Base-by-base conservation (phyloP, 2,888 invertebrate genomes). In the Salticus scenicus region DNA sequence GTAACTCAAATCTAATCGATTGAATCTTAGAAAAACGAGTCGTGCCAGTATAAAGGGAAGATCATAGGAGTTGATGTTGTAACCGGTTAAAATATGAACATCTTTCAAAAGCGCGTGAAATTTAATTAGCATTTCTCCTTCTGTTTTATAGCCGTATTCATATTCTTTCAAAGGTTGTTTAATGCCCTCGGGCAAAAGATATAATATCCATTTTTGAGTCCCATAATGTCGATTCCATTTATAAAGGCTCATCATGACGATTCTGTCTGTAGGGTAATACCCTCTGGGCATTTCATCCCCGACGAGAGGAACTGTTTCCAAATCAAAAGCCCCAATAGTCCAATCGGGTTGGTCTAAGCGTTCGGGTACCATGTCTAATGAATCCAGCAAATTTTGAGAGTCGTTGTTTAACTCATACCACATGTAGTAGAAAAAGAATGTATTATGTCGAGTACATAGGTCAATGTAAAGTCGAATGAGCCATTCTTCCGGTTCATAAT, bases 51-150 rank as follows among this genome's bases (percentile, higher is more conserved):
- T 4, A 28, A 73, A 80, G 0, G 74, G 80, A 8, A 81, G 17
- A n/a, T 81, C 81, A 27, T 63, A 81, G 30, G 57, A 57, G 31
- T 75, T 31, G n/a, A 81, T 75, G 28, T 81, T 81, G 63, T 81
- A 81, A 5, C 75, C 75, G 0, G 81, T 81, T 12, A 81, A 5
- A 0, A 81, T 31, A 0, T 74, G 75, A 14, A 57, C 74, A 20
- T 81, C 63, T 20, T 27, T 4, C 27, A 81, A 17, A 20, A 41
- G n/a, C 0, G 0, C 41, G 37, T 81, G 81, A 17, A 81, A 81
- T 8, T 41, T 70, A 12, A 41, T 27, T 7, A 81, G 14, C 57
- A 81, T 30, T 1, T 51, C 10, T 5, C 1, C 7, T n/a, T 81
- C 81, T 7, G 41, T 33, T 0, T 12, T 17, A 30, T 70, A 81